Evolutionary conservation across 2,113 vertebrate species (phyloP), one percentile per base, ranked within the genome.

Genomic region (Xenopus tropicalis): DNA sequence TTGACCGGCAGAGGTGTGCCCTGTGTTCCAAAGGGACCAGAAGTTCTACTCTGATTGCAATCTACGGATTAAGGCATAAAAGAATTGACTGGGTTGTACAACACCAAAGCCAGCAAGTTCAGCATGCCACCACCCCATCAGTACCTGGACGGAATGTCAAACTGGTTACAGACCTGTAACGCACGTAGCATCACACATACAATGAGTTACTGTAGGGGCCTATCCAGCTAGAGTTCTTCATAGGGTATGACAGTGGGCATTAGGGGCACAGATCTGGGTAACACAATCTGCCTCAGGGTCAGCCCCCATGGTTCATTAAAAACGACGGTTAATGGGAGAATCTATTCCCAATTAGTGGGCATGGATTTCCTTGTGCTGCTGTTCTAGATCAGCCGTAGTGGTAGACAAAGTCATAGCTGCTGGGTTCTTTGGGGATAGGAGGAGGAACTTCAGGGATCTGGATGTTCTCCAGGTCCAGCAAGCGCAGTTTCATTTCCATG

Each of bases 401-500:
- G 80, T 99, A 99, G 78, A 94, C 95, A 61, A 98, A 99, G 85
- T 98, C 97, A 44, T 98, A 98, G 64, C 93, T 97, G 93, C 96
- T 99, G 80, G 97, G 97, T 88, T 99, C 97, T 82, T 95, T 95
- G 57, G 96, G 97, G 70, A 98, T 90, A 0, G 97, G 97, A 3
- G 97, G 96, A 0, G 96, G 95, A 0, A 94, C 95, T 59, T 98
- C 97, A 0, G 96, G 97, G 66, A 98, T 98, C 70, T 93, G 94
- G 85, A 99, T 94, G 81, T 99, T 99, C 88, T 99, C 97, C 84
- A 99, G 84, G 89, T 98, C 97, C 23, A 98, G 90, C 56, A 99
- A 93, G 71, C 97, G 93, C 82, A 98, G 93, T 87, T 99, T 99
- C 95, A 99, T 96, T 83, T 99, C 97, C 97, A 99, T 99, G 86